Evolutionary conservation across 2,797 vertebrate genomes (phyloP).

Genomic region (Crossoptilon crossoptilon): DNA sequence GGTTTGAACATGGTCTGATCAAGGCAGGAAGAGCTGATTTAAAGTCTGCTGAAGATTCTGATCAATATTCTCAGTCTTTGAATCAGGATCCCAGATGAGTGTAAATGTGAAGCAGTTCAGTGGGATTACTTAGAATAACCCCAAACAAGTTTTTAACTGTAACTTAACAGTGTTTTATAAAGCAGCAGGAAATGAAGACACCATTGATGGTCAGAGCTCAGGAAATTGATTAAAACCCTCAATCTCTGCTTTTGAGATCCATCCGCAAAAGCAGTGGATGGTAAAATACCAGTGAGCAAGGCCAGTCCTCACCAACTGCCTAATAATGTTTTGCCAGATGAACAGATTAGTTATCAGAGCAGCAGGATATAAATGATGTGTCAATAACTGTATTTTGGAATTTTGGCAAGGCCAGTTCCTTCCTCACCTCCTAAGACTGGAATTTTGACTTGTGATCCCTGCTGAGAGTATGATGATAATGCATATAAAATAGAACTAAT

Average conservation of each 20-base stretch:
- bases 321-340: constrained; percentile 16
- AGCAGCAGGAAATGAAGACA: constrained; percentile 52
- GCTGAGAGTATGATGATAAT: not conserved
- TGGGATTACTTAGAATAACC: constrained; percentile 5
- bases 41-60: not conserved
- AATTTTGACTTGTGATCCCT: not conserved
- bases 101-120: constrained; percentile 3
- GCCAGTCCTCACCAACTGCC: constrained; percentile 5
- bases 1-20: not conserved
- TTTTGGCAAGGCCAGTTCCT: not conserved
- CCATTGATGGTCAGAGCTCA: constrained; percentile 31
- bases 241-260: not conserved
- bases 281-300: constrained; percentile 7
- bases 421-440: not conserved
- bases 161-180: constrained; percentile 45
- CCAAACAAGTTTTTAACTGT: constrained; percentile 7
- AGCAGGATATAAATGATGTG: not conserved
- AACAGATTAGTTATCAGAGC: constrained; percentile 12
- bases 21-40: not conserved
- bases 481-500: not conserved
- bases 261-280: not conserved
- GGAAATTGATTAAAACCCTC: constrained; percentile 47
- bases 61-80: not conserved
- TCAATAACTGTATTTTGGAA: not conserved
- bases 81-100: not conserved